Base-by-base conservation (phyloP, 92 coral and sea anemone species). In the Diadumene lineata region DNA sequence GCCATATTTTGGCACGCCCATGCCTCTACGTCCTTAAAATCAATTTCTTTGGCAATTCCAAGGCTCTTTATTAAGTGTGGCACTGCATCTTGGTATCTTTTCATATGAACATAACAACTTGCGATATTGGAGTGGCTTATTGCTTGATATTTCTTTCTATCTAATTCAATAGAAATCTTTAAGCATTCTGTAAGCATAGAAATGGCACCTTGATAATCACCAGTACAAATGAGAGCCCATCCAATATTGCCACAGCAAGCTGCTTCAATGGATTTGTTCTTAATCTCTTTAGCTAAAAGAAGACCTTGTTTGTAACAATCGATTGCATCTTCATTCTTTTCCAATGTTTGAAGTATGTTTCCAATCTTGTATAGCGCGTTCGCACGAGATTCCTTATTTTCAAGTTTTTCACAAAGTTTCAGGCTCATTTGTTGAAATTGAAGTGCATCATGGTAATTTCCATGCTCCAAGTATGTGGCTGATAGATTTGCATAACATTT, bases 121-220 rank as follows among this genome's bases (percentile, higher is more conserved):
- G 22, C 64, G 19, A 73, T 33, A 28, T 73, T 57, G 18, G 18
- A 18, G 34, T 19, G 33, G 26, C 57, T 11, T 19, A 7, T 3
- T 34, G 43, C 60, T 30, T 60, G 31, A 4, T 23, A 25, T 0
- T 25, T 4, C 32, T 74, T 74, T 22, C 62, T 57, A 7, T 46
- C 53, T 1, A 74, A 1, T 31, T 60, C 21, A 1, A 13, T 18
- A 11, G 79, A 69, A 25, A 74, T 60, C 0, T 8, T 31, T 60
- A 23, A 50, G 70, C 70, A 11, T 29, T 21, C 34, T 28, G 11
- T 4, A 23, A 27, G 23, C 29, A 18, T 29, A 1, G 9, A 7
- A 3, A 75, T 43, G 15, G 72, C 80, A 23, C 64, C 80, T n/a
- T 61, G 18, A 31, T 75, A 62, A 26, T 28, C 24, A 25, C 68